Percentiles rank a stretch among this genome's conserved stretches.
These are phyloP conservation scores for Varecia variegata DNA, from an alignment of 2,797 vertebrate species.

Conservation along the genomic window DNA sequence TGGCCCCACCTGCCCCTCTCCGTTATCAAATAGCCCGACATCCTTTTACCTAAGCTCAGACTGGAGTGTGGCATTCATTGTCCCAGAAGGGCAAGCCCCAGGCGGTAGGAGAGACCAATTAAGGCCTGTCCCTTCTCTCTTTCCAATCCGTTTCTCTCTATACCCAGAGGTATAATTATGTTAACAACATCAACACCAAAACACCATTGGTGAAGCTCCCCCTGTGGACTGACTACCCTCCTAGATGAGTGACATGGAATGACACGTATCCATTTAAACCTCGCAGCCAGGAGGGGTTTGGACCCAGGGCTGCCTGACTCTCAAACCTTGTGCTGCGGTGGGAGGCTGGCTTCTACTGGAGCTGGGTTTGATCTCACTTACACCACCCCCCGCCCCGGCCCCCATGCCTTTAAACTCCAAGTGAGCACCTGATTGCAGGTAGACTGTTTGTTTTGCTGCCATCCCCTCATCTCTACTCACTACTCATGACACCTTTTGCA, in stretches of 20 bases:
- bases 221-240: not conserved
- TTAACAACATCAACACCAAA: not conserved
- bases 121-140: not conserved
- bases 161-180: not conserved
- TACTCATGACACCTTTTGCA: rapidly evolving
- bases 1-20: not conserved
- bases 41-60: not conserved
- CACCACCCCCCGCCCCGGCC: not conserved
- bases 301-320: too few relatives aligned
- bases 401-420: not conserved
- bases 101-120: not conserved
- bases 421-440: not conserved
- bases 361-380: not conserved
- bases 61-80: not conserved
- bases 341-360: not conserved
- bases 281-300: not conserved
- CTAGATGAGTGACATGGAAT: rapidly evolving
- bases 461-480: not conserved
- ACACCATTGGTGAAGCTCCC: not conserved
- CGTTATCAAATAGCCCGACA: not conserved
- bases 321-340: not conserved
- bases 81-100: not conserved
- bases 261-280: rapidly evolving
- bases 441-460: too few relatives aligned
- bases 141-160: not conserved